Percentiles rank a stretch among this genome's conserved stretches.
Conservation (phyloP, 2,888 invertebrate species). For the Pediacus dermestoides region DNA sequence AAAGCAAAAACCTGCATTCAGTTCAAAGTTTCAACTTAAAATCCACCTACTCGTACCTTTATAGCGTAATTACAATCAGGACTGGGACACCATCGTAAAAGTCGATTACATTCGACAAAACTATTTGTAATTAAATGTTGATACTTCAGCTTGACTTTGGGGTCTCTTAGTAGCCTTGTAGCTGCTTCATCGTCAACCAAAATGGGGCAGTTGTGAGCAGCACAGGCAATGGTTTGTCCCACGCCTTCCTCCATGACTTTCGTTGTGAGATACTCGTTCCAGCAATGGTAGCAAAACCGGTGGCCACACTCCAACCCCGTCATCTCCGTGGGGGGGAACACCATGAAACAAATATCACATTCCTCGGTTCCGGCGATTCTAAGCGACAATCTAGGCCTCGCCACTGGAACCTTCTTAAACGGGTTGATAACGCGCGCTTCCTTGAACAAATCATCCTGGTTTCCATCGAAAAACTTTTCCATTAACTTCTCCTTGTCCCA, state of each 20-base stretch:
- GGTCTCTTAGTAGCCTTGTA: constrained; percentile 84
- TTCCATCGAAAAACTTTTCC: constrained; percentile 95
- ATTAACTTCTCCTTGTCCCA: constrained; percentile 99
- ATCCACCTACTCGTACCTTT: constrained; percentile 53
- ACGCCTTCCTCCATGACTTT: constrained; percentile 98
- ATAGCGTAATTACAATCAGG: constrained; percentile 97
- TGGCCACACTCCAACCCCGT: constrained; percentile 96
- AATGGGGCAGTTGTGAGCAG: constrained; percentile 95
- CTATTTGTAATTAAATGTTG: constrained; percentile 98
- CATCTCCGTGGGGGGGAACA: constrained; percentile 83
- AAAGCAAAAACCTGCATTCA: constrained; percentile 1
- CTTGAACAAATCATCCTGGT: constrained; percentile 89
- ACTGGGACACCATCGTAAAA: constrained; percentile 97
- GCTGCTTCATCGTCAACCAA: constrained; percentile 96
- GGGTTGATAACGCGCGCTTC: constrained; percentile 96
- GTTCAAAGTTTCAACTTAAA: not conserved
- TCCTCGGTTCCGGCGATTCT: constrained; percentile 76
- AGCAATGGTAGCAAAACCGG: constrained; percentile 91
- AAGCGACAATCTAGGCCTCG: constrained; percentile 65
- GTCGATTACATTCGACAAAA: constrained; percentile 96
- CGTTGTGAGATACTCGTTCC: constrained; percentile 96
- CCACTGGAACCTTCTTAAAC: constrained; percentile 68
- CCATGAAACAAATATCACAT: constrained; percentile 90
- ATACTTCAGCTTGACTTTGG: constrained; percentile 87
- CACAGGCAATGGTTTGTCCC: constrained; percentile 94